Evolutionary conservation across 64 coral and sea anemone genomes (phyloP), one percentile per base, ranked within the genome.

Genomic region (Platygyra sinensis): DNA sequence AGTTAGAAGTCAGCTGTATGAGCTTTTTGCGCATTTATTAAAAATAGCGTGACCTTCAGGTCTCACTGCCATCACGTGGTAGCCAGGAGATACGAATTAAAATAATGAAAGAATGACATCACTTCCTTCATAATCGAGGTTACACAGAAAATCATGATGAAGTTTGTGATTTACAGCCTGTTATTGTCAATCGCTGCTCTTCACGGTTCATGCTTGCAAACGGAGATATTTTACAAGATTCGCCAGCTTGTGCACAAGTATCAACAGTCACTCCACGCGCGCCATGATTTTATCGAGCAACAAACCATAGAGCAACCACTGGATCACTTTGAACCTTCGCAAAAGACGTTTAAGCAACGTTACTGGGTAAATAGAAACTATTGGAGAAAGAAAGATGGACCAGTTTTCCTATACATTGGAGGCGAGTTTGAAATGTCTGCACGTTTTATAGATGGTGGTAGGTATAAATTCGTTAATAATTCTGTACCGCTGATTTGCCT

Each of bases 391-490:
- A 39, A 73, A 17, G 52, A 93, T 76, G 94, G 94, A 8, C 91
- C 94, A 20, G 91, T 96, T 11, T 89, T 96, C 54, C 78, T 96
- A 32, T 96, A 96, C 64, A 81, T 96, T 27, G 94, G 94, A 2
- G 94, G 94, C 19, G 94, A 96, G 32, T 74, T 20, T 46, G 24
- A 15, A 14, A 67, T 96, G 20, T 39, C 39, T 57, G 62, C 46
- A 0, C 38, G 7, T 22, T 65, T 24, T 24, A 93, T 96, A 20
- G 80, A 80, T 65, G 87, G 60, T 73, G 94, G 94, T 96, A 60
- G 20, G 78, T 65, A 15, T 49, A 28, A 10, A 49, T 10, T 54
- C 27, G 2, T 18, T 60, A 7, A 8, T 59, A 80, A 9, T 32
- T 51, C 12, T 4, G 22, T 24, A 15, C 39, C 42, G 5, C 42